Conservation (phyloP, 2,888 invertebrate genomes). For the Acanthacorydalis orientalis region DNA sequence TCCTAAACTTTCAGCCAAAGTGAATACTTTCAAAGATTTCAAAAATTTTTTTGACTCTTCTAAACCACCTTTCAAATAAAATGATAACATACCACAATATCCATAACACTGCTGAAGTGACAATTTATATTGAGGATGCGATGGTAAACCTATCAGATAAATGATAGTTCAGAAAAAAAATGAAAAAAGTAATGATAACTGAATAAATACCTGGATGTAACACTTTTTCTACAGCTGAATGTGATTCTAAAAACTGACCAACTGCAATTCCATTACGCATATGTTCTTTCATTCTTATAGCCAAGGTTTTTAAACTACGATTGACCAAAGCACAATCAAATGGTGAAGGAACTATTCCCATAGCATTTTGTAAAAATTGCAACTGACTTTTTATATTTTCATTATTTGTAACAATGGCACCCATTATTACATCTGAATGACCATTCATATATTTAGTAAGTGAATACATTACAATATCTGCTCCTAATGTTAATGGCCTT, state of each 20-base stretch:
- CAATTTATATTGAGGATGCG: constrained; percentile 74
- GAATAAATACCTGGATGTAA: constrained; percentile 54
- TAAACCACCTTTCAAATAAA: constrained; percentile 65
- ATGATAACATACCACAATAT: constrained; percentile 84
- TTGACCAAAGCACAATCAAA: constrained; percentile 92
- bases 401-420: constrained; percentile 12
- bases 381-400: constrained; percentile 28
- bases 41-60: constrained; percentile 59
- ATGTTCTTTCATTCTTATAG: constrained; percentile 81
- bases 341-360: constrained; percentile 89
- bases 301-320: constrained; percentile 83
- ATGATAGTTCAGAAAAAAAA: not conserved
- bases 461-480: constrained; percentile 15
- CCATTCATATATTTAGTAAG: constrained; percentile 17
- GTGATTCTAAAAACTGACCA: constrained; percentile 65
- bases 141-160: constrained; percentile 43
- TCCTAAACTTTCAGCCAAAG: constrained; percentile 85
- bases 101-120: constrained; percentile 67
- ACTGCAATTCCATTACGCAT: constrained; percentile 59
- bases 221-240: constrained; percentile 65
- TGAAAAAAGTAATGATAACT: not conserved
- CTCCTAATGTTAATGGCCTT: constrained; percentile 16
- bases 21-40: constrained; percentile 59
- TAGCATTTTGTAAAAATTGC: constrained; percentile 50
- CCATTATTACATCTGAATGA: constrained; percentile 16